Evolutionary conservation across 2,113 vertebrate species (phyloP).

Genomic region (Nesogale talazaci): DNA sequence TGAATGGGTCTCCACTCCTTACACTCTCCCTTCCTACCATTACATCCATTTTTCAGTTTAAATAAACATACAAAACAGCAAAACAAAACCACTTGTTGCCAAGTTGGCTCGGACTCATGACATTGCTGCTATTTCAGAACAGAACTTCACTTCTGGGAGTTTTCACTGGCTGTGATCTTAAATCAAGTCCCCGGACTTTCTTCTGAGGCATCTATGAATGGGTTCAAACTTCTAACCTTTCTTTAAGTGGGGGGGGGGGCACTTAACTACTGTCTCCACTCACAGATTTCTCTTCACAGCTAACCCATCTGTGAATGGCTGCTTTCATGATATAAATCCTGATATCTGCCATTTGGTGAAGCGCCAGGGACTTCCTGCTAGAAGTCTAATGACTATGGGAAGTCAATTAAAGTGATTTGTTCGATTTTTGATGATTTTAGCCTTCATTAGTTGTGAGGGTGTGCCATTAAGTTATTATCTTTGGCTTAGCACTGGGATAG

Average conservation of each 20-base stretch:
- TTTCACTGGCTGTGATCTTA: background rate
- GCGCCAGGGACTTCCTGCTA: background rate
- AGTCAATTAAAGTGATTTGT: background rate
- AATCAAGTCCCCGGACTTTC: background rate
- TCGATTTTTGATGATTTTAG: background rate
- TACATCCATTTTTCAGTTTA: background rate
- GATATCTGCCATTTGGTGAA: background rate
- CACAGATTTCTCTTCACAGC: background rate
- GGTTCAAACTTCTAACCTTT: background rate
- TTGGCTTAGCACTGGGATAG: background rate
- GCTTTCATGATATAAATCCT: background rate
- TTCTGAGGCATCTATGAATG: background rate
- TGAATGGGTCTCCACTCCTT: background rate
- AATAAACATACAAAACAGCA: background rate
- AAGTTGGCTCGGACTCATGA: background rate
- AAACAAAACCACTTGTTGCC: background rate
- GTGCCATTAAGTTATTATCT: background rate
- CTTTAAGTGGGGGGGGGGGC: background rate
- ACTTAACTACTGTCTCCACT: background rate
- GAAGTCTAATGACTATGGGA: background rate
- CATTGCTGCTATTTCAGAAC: background rate
- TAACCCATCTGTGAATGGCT: no score
- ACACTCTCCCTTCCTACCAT: background rate
- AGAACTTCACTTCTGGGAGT: background rate
- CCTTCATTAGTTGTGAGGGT: background rate